These are phyloP conservation scores for Sesamia nonagrioides DNA, from an alignment of 1,140 invertebrate genomes.

Conservation along the genomic window DNA sequence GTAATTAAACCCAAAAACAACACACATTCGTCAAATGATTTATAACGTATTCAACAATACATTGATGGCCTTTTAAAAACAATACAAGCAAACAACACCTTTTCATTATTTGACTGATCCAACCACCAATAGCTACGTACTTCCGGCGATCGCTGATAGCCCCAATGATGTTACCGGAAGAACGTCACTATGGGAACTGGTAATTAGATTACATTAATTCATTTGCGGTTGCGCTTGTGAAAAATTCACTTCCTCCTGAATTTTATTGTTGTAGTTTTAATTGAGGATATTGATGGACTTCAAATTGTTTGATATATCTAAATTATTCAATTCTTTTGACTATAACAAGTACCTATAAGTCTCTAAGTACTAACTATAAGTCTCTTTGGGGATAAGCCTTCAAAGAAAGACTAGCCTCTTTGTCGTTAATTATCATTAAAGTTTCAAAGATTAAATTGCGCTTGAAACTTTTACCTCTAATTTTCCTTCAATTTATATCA, in stretches of 20 bases:
- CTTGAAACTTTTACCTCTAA: too few species aligned
- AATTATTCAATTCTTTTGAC: background rate
- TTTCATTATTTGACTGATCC: constrained; percentile 32
- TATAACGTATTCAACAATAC: background rate
- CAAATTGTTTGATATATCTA: constrained; percentile 2
- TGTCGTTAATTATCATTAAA: too few species aligned
- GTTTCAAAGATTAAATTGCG: too few species aligned
- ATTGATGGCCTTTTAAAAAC: constrained; percentile 35
- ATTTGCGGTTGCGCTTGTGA: constrained; percentile 42
- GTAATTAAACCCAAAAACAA: background rate
- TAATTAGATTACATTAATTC: constrained; percentile 78
- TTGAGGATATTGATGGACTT: constrained; percentile 33
- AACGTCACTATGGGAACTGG: constrained; percentile 81
- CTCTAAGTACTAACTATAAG: too few species aligned
- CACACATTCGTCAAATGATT: background rate
- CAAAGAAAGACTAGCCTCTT: too few species aligned
- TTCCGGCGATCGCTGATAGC: constrained; percentile 44
- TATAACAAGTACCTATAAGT: too few species aligned
- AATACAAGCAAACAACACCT: constrained; percentile 30
- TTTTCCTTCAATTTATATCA: too few species aligned
- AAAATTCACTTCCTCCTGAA: constrained; percentile 37
- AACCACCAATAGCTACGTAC: constrained; percentile 38
- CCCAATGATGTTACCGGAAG: constrained; percentile 43
- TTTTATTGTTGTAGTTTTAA: constrained; percentile 27
- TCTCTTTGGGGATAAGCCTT: background rate